A percentile compares a stretch with the other conserved stretches of the same genome.
Conservation (phyloP, 2,888 invertebrate species). For the Hirudinaria manillensis region DNA sequence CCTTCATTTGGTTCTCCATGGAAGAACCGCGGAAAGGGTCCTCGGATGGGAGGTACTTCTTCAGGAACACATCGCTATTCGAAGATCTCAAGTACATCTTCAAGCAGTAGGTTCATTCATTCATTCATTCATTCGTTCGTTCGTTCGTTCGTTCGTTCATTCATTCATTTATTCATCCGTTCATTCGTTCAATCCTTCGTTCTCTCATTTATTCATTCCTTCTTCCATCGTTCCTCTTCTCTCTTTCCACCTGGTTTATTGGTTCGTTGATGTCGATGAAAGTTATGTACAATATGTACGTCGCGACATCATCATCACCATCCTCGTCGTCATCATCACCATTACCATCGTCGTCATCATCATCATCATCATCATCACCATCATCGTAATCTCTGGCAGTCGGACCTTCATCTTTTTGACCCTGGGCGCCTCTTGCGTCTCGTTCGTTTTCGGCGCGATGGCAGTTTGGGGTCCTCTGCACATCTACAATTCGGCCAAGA, state of each 20-base stretch:
- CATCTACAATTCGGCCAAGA: constrained; percentile 58
- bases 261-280: no score
- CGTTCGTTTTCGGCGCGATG: constrained; percentile 93
- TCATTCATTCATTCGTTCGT: neutral
- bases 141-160: no score
- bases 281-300: no score
- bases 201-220: no score
- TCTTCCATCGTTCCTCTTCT: no score
- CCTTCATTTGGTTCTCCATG: no score
- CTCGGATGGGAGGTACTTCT: constrained; percentile 65
- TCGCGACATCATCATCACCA: no score
- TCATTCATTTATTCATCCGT: no score
- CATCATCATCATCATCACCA: constrained; percentile 35
- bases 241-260: no score
- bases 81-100: constrained; percentile 30
- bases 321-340: constrained; percentile 28
- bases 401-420: constrained; percentile 81
- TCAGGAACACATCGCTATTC: constrained; percentile 7
- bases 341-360: constrained; percentile 26
- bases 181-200: no score
- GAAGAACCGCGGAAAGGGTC: constrained; percentile 80
- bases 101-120: neutral
- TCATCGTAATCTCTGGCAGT: constrained; percentile 63
- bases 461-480: constrained; percentile 94
- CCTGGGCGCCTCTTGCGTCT: constrained; percentile 89